Evolutionary conservation across 1,140 invertebrate species (phyloP).

Genomic region (Drosophila nebulosa): DNA sequence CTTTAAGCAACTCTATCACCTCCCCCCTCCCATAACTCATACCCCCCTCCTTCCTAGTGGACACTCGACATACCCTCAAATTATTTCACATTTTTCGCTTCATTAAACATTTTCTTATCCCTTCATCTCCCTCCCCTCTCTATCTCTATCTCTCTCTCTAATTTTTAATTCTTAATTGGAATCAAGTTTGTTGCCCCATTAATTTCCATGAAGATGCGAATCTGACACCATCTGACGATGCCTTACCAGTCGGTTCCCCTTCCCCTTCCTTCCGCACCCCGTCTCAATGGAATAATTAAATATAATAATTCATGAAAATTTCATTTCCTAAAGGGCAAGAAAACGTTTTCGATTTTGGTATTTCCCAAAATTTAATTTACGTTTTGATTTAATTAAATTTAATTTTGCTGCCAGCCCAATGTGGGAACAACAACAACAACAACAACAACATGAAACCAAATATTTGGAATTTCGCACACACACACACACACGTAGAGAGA

Average conservation of each 20-base stretch:
- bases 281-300: no score
- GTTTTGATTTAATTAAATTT: no score
- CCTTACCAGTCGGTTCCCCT: no score
- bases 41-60: background rate
- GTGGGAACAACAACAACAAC: background rate
- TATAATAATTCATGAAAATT: no score
- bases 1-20: background rate
- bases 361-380: no score
- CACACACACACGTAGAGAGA: background rate
- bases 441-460: background rate
- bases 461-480: constrained; percentile 1
- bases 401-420: no score
- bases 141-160: background rate
- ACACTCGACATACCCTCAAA: background rate
- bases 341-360: no score
- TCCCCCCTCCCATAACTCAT: no score
- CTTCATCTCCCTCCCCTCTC: no score
- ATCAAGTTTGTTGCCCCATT: background rate
- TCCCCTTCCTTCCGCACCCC: no score
- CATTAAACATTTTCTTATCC: background rate
- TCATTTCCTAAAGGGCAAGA: no score
- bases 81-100: background rate
- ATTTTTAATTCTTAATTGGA: background rate
- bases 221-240: no score
- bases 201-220: background rate